These are phyloP conservation scores for Campoplex nolae DNA, from an alignment of 2,888 invertebrate species.

Conservation along the genomic window DNA sequence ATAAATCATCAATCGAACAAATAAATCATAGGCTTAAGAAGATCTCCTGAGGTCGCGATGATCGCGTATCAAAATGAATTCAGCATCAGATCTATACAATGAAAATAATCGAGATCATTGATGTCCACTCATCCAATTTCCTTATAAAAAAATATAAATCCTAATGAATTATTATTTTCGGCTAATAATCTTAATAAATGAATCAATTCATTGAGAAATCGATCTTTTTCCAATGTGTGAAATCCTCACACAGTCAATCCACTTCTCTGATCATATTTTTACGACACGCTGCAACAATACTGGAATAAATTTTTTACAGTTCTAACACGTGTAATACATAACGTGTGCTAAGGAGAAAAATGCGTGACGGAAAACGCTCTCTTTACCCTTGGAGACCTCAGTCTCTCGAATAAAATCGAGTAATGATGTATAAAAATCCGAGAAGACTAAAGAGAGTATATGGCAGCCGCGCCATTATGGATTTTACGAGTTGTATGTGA, in stretches of 20 bases:
- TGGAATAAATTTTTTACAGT: constrained; percentile 30
- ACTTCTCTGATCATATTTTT: background rate
- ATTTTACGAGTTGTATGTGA: constrained; percentile 74
- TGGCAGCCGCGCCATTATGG: constrained; percentile 73
- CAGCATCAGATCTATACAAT: background rate
- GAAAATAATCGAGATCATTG: background rate
- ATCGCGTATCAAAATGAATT: background rate
- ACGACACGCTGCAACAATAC: background rate
- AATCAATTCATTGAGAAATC: background rate
- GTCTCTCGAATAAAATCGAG: constrained; percentile 70
- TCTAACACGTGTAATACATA: constrained; percentile 43
- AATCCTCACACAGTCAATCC: background rate
- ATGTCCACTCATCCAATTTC: background rate
- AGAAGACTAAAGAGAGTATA: constrained; percentile 60
- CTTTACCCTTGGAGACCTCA: constrained; percentile 1
- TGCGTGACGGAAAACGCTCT: constrained; percentile 34
- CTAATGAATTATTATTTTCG: background rate
- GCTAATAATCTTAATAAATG: background rate
- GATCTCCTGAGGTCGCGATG: background rate
- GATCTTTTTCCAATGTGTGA: background rate
- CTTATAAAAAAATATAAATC: background rate
- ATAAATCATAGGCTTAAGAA: constrained; percentile 12
- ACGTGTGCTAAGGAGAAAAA: constrained; percentile 47
- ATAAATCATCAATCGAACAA: constrained; percentile 47
- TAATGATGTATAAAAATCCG: constrained; percentile 69